A percentile compares a stretch with the other conserved stretches of the same genome.
Conservation (phyloP, 2,797 vertebrate genomes). For the Coccyzus lansbergi region DNA sequence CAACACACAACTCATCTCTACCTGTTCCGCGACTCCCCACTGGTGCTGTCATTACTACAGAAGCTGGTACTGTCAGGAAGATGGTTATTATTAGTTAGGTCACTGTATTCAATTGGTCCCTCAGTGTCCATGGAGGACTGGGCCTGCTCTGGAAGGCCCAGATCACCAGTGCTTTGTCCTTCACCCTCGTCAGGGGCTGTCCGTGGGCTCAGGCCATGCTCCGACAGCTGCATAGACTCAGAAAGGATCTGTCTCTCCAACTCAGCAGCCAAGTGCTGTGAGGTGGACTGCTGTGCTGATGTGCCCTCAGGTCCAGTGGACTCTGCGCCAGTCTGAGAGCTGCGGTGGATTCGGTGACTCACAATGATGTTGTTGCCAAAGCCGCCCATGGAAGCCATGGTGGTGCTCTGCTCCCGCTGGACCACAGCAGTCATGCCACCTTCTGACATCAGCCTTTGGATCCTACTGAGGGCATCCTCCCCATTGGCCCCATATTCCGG, state of each 20-base stretch:
- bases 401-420: slow-evolving; percentile 97
- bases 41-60: slow-evolving; percentile 70
- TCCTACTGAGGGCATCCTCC: slow-evolving; percentile 92
- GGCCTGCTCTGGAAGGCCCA: slow-evolving; percentile 57
- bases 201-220: slow-evolving; percentile 68
- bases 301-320: slow-evolving; percentile 16
- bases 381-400: slow-evolving; percentile 98
- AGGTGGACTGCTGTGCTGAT: slow-evolving; percentile 71
- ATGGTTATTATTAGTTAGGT: slow-evolving; percentile 75
- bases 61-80: slow-evolving; percentile 73
- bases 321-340: slow-evolving; percentile 91
- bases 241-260: slow-evolving; percentile 68
- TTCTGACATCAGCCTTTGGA: slow-evolving; percentile 95
- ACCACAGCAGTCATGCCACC: slow-evolving; percentile 98
- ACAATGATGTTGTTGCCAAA: slow-evolving; percentile 99
- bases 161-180: slow-evolving; percentile 62
- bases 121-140: slow-evolving; percentile 74
- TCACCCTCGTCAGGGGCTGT: slow-evolving; percentile 66
- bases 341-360: slow-evolving; percentile 96
- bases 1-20: slow-evolving; percentile 74
- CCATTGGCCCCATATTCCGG: slow-evolving; percentile 83
- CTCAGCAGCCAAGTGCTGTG: slow-evolving; percentile 75
- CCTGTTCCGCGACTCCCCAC: slow-evolving; percentile 79
- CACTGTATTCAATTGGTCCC: slow-evolving; percentile 76
- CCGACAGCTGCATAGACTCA: slow-evolving; percentile 65